phyloP scores from a whole-genome alignment of 2,797 vertebrate species.

The Manis crassicaudata region DNA sequence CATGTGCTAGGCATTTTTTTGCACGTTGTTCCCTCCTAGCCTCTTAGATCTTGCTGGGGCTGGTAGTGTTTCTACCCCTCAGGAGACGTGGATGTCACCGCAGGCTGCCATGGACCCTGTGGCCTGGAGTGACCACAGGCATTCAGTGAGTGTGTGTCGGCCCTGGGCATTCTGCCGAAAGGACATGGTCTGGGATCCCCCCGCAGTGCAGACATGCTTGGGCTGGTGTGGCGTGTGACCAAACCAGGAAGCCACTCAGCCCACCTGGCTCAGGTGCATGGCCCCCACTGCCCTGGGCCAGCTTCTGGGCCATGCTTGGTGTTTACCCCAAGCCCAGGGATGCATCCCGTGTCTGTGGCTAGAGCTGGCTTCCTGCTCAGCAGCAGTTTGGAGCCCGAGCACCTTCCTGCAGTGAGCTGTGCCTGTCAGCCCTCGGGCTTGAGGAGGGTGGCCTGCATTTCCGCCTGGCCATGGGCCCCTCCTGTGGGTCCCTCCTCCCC shows the following conservation, averaged over 20 bases:
- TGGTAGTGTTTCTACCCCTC: fast-evolving
- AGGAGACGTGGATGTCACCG: not conserved
- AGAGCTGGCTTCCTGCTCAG: not conserved
- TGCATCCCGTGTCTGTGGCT: fast-evolving
- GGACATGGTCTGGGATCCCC: fast-evolving
- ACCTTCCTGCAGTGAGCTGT: not conserved
- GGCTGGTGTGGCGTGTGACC: not conserved
- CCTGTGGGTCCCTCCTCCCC: not conserved
- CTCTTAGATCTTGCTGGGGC: too few relatives aligned
- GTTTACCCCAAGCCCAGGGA: fast-evolving
- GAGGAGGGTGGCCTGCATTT: not conserved
- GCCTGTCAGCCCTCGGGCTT: fast-evolving
- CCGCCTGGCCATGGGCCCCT: not conserved
- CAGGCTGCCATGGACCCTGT: not conserved
- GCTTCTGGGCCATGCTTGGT: not conserved
- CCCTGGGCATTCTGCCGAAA: fast-evolving
- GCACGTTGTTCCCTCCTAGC: too few relatives aligned
- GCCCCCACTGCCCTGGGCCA: not conserved
- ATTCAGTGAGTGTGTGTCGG: fast-evolving
- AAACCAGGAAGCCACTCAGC: not conserved
- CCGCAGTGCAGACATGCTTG: too few relatives aligned
- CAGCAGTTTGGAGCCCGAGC: fast-evolving
- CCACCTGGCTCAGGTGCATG: not conserved
- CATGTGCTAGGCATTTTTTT: too few relatives aligned
- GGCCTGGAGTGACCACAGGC: not conserved